phyloP scores from a whole-genome alignment of 2,113 vertebrate genomes.

The Mesocricetus auratus region DNA sequence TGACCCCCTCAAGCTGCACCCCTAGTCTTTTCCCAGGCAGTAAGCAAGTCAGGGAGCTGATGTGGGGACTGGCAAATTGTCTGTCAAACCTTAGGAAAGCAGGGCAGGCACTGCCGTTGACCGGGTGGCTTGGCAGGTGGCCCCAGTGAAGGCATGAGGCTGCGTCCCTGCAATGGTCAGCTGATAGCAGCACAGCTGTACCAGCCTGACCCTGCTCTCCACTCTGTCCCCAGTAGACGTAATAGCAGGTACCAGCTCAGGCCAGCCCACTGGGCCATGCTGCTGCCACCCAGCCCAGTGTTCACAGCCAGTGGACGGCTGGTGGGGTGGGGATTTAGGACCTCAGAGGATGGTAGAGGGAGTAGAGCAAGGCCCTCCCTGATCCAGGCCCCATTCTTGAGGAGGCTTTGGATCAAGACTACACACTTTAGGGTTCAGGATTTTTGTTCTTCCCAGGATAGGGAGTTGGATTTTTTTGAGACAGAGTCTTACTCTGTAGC shows the following conservation, averaged over 20 bases:
- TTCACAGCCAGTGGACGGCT: background rate
- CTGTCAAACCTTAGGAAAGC: background rate
- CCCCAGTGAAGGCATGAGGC: background rate
- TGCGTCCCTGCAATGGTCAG: background rate
- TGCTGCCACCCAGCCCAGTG: background rate
- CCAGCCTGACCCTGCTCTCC: background rate
- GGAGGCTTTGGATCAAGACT: background rate
- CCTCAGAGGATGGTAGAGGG: background rate
- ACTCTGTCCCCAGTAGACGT: background rate
- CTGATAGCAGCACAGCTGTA: background rate
- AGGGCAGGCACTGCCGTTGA: background rate
- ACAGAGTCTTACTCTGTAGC: background rate
- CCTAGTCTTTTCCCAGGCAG: background rate
- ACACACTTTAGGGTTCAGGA: background rate
- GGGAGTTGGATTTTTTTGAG: background rate
- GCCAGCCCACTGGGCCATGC: too few relatives aligned
- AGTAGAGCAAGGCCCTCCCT: background rate
- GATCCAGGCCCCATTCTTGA: background rate
- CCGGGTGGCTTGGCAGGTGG: background rate
- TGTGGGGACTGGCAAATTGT: background rate
- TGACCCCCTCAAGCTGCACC: background rate
- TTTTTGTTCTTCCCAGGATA: background rate
- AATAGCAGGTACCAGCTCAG: background rate
- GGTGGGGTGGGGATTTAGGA: background rate
- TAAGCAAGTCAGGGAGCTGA: background rate